phyloP scores from a whole-genome alignment of 92 coral and sea anemone species.

The Parazoanthus atlanticus region DNA sequence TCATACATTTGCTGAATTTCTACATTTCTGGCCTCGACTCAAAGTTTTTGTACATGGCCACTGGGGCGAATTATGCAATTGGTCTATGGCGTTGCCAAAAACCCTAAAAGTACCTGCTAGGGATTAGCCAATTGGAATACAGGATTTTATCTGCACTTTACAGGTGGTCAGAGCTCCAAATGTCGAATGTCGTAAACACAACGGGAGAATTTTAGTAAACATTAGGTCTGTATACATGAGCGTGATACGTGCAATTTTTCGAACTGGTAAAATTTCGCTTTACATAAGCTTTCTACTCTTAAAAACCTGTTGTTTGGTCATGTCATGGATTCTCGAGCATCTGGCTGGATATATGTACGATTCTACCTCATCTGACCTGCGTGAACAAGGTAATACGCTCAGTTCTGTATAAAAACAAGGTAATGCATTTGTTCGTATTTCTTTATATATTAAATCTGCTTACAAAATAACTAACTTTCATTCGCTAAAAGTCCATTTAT shows the following conservation, averaged over 20 bases:
- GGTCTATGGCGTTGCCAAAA: background rate
- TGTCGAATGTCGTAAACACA: background rate
- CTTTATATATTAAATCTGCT: background rate
- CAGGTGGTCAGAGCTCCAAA: slow-evolving; percentile 13
- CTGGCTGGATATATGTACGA: background rate
- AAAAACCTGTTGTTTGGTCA: background rate
- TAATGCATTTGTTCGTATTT: background rate
- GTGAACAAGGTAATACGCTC: slow-evolving; percentile 6
- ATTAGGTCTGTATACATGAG: background rate
- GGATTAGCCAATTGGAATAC: slow-evolving; percentile 4
- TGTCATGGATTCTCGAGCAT: slow-evolving; percentile 18
- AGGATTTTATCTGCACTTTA: background rate
- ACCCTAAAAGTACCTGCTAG: slow-evolving; percentile 6
- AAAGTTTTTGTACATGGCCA: no score
- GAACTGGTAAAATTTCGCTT: background rate
- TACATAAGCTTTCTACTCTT: background rate
- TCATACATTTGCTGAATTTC: no score
- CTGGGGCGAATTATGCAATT: no score
- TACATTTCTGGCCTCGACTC: no score
- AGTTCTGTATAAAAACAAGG: background rate
- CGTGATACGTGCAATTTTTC: background rate
- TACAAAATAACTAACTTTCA: background rate
- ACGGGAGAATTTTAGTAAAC: slow-evolving; percentile 9
- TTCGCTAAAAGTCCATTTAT: background rate
- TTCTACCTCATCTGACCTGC: background rate